Evolutionary conservation across 2,113 vertebrate genomes (phyloP), one percentile per base, ranked within the genome.

Genomic region (Sceloporus undulatus): DNA sequence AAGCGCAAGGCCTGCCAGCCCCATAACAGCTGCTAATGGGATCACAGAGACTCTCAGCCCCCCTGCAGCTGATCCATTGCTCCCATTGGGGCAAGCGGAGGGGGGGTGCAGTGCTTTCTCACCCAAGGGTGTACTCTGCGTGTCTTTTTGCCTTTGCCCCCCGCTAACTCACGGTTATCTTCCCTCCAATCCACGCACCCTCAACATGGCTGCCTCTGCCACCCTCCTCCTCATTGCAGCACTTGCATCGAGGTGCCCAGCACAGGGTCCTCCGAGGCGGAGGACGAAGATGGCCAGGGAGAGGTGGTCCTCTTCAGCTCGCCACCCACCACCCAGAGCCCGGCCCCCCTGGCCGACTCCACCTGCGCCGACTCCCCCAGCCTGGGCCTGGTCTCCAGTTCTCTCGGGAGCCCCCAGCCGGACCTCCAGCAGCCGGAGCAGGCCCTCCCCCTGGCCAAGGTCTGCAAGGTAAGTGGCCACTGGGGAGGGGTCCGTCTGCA

Each of bases 381-480:
- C 85, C 91, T 92, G 10, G 89, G 88, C 29, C 85, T 95, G 85
- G 97, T 97, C 91, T 97, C 94, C 96, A 98, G 97, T 90, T 97
- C 97, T 0, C 96, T 96, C 90, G 90, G 54, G 40, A 97, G 96
- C 2, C 97, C 97, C 34, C 91, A 34, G 34, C 34, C 38, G 82
- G 2, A 88, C 68, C n/a, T 0, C 1, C 65, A 0, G 4, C 21
- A 0, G 25, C n/a, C 8, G 0, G 21, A 29, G 2, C 78, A 9
- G 93, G 56, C 94, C 42, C 42, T 6, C 3, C 86, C 96, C 90
- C 96, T 95, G 87, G 78, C 91, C 71, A 42, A 80, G 40, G 71
- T 90, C 70, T 91, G 80, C 62, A 96, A 94, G 93, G 95, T 95
- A 81, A 91, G 91, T n/a, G 2, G 42, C 7, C 4, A 1, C 14